Conservation (phyloP, 2,888 invertebrate species). For the Nephrotoma guestfalica region DNA sequence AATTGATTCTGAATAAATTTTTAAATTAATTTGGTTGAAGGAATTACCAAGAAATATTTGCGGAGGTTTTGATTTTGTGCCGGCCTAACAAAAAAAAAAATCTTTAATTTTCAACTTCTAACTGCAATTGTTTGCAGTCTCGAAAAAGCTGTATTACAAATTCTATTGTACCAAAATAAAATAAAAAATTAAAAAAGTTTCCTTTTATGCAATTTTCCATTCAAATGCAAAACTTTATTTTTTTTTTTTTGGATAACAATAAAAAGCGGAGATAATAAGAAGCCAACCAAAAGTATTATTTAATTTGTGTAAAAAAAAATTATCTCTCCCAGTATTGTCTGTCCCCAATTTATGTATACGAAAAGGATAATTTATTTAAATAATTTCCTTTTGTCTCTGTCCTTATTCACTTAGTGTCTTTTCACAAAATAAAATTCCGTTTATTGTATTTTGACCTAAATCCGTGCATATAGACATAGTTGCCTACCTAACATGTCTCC, state of each 20-base stretch:
- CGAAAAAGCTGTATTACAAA: background rate
- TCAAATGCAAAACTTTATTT: background rate
- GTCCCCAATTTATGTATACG: background rate
- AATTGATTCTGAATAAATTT: no score
- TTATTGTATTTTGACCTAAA: background rate
- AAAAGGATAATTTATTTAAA: background rate
- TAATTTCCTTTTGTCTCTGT: background rate
- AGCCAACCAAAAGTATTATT: background rate
- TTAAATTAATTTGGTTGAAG: no score
- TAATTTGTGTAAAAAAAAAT: background rate
- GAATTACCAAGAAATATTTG: no score
- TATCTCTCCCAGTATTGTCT: background rate
- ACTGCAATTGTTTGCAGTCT: background rate
- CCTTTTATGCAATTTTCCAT: background rate
- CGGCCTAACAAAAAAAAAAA: background rate
- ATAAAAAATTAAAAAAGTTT: background rate
- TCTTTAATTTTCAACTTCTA: background rate
- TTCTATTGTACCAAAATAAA: background rate
- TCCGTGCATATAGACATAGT: background rate
- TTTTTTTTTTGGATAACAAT: background rate
- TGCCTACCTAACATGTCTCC: background rate
- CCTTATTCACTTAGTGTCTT: background rate
- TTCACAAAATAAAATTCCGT: background rate
- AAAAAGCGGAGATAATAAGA: background rate
- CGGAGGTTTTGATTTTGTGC: background rate